phyloP scores from a whole-genome alignment of 2,797 vertebrate genomes.

The Siniperca obscura region DNA sequence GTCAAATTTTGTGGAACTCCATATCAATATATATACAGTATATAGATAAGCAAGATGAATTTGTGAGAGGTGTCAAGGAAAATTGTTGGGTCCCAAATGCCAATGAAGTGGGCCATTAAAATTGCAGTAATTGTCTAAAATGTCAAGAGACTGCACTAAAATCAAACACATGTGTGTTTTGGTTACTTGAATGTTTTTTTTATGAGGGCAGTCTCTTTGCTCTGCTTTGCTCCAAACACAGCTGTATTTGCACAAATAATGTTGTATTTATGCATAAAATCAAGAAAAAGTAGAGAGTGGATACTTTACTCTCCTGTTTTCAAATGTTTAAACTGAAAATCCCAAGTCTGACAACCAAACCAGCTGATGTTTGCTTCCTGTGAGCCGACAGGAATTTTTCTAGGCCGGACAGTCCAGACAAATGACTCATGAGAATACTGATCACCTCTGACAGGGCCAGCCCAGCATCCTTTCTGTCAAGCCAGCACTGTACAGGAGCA shows the following conservation, averaged over 20 bases:
- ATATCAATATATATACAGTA: too few relatives aligned
- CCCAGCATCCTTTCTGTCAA: constrained; percentile 38
- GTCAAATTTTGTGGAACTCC: neutral
- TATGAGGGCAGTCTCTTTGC: neutral
- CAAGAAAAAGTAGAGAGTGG: neutral
- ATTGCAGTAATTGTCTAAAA: neutral
- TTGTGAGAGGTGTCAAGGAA: neutral
- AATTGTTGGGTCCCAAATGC: neutral
- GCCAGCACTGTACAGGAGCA: constrained; percentile 23
- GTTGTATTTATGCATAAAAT: constrained; percentile 12
- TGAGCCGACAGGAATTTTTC: constrained; percentile 31
- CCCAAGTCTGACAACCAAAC: constrained; percentile 22
- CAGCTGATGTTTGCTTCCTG: constrained; percentile 59
- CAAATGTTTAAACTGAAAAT: constrained; percentile 6
- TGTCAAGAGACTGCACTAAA: neutral
- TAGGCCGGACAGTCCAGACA: constrained; percentile 43
- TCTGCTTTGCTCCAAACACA: neutral
- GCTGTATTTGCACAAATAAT: neutral
- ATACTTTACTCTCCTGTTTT: neutral
- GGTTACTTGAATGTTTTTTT: neutral
- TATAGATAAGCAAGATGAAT: neutral
- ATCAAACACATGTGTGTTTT: neutral
- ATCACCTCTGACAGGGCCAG: constrained; percentile 49
- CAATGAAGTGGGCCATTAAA: neutral
- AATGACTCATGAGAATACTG: constrained; percentile 67